These are phyloP conservation scores for Whitmania pigra DNA, from an alignment of 1,140 invertebrate species.

Conservation along the genomic window DNA sequence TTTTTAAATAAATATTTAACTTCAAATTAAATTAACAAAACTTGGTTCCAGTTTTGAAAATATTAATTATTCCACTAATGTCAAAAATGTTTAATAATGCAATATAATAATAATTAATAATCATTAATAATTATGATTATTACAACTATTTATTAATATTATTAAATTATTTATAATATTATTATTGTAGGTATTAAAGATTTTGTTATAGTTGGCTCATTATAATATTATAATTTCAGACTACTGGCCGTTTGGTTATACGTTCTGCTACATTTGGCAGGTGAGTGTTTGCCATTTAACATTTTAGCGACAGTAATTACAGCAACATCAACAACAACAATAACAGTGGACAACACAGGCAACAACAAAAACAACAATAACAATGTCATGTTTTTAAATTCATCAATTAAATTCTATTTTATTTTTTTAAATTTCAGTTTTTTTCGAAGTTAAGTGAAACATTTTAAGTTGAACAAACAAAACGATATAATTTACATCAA, in stretches of 20 bases:
- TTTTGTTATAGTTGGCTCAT: too few relatives aligned
- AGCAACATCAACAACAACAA: background rate
- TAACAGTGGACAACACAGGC: background rate
- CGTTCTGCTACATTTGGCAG: conserved; percentile 82
- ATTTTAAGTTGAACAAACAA: background rate
- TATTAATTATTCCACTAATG: too few relatives aligned
- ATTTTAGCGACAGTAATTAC: background rate
- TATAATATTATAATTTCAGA: conserved; percentile 50
- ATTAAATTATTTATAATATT: too few relatives aligned
- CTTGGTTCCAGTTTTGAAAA: too few relatives aligned
- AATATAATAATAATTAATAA: too few relatives aligned
- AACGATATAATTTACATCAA: too few relatives aligned
- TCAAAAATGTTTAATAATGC: too few relatives aligned
- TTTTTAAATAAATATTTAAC: too few relatives aligned
- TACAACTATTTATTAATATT: too few relatives aligned
- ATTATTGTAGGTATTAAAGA: too few relatives aligned
- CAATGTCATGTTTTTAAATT: background rate
- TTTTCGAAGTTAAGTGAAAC: background rate
- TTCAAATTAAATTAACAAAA: too few relatives aligned
- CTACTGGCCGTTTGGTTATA: conserved; percentile 75
- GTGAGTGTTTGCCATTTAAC: background rate
- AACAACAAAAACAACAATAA: conserved; percentile 2
- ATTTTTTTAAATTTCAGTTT: background rate
- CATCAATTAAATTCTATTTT: background rate
- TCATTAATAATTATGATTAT: too few relatives aligned